A percentile compares a stretch with the other conserved stretches of the same genome.
phyloP scores from a whole-genome alignment of 1,140 invertebrate genomes.

The Drosophila leontia region DNA sequence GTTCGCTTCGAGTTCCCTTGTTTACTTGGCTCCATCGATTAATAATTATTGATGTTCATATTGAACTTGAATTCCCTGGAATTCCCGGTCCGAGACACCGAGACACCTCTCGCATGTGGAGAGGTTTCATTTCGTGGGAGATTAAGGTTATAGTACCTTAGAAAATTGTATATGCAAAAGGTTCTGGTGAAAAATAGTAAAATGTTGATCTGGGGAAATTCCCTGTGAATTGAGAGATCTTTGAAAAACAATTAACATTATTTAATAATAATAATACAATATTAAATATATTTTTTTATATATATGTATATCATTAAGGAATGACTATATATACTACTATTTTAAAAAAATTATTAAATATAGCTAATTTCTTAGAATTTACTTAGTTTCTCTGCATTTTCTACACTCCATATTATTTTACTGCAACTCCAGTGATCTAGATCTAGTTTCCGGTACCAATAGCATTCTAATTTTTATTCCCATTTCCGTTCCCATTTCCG shows the following conservation, averaged over 20 bases:
- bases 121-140: too few relatives aligned
- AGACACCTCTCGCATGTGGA: neutral
- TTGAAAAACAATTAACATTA: too few relatives aligned
- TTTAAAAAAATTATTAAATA: too few relatives aligned
- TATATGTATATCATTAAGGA: too few relatives aligned
- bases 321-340: too few relatives aligned
- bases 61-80: slow-evolving; percentile 57
- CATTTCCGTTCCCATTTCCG: neutral
- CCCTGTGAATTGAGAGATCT: neutral
- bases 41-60: slow-evolving; percentile 45
- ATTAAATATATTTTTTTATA: too few relatives aligned
- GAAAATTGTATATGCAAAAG: neutral
- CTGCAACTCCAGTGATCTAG: neutral
- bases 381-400: too few relatives aligned
- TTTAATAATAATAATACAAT: too few relatives aligned
- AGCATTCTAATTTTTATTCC: neutral
- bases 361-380: too few relatives aligned
- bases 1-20: slow-evolving; percentile 43
- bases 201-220: neutral
- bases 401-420: too few relatives aligned
- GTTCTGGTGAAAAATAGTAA: neutral
- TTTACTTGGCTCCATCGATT: slow-evolving; percentile 21
- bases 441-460: neutral
- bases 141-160: neutral
- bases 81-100: neutral